phyloP scores from a whole-genome alignment of 2,797 vertebrate genomes.

The Nannoperca australis region DNA sequence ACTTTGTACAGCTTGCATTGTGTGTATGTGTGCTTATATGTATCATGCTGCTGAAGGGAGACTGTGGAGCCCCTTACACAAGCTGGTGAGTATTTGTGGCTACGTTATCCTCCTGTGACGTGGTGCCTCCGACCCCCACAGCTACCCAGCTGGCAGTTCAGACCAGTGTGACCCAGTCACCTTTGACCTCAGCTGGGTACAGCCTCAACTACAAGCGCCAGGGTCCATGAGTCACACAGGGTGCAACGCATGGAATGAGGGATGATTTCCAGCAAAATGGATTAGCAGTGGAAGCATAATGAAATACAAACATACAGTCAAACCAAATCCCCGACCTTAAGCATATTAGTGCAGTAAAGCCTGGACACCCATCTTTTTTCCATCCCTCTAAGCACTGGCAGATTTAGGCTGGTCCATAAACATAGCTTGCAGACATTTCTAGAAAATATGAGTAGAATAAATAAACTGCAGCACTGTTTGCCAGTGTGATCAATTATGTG shows the following conservation, averaged over 20 bases:
- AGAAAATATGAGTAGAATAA: conserved; percentile 17
- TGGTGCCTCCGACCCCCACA: conserved; percentile 24
- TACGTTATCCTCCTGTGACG: conserved; percentile 15
- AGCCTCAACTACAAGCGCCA: conserved; percentile 46
- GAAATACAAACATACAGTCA: conserved; percentile 65
- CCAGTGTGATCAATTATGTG: conserved; percentile 6
- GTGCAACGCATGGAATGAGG: conserved; percentile 18
- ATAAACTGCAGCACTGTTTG: background rate
- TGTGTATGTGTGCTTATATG: background rate
- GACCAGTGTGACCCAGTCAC: conserved; percentile 69
- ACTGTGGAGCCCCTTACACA: conserved; percentile 20
- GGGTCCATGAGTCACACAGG: conserved; percentile 47
- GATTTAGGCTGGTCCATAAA: conserved; percentile 39
- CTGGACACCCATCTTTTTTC: conserved; percentile 30
- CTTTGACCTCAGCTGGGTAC: conserved; percentile 58
- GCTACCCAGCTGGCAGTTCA: conserved; percentile 36
- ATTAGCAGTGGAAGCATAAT: conserved; percentile 65
- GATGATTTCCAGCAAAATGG: conserved; percentile 59
- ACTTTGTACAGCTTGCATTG: background rate
- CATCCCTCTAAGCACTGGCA: conserved; percentile 27
- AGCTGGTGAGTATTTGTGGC: conserved; percentile 17
- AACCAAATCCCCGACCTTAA: conserved; percentile 62
- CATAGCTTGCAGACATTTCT: background rate
- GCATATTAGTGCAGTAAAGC: conserved; percentile 54
- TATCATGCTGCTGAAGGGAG: conserved; percentile 4